phyloP scores from a whole-genome alignment of 2,888 invertebrate genomes.

The Drosophila demipolita region DNA sequence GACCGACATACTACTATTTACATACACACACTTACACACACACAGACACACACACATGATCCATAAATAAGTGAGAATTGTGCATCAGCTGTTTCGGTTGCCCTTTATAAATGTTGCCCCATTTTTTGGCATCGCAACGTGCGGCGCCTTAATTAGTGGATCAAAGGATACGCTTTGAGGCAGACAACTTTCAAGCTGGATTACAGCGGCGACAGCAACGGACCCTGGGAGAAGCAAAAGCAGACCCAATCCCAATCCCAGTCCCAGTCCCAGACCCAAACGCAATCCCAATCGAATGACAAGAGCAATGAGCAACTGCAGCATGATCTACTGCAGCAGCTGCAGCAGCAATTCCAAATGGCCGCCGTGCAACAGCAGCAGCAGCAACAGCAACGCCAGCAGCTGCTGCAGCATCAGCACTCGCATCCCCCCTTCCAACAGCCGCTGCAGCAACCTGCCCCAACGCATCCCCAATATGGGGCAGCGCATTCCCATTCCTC shows the following conservation, averaged over 20 bases:
- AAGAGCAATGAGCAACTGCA: slow-evolving; percentile 60
- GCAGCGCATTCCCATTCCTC: slow-evolving; percentile 25
- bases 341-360: slow-evolving; percentile 71
- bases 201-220: slow-evolving; percentile 79
- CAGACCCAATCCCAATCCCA: slow-evolving; percentile 47
- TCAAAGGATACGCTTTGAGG: neutral
- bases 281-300: slow-evolving; percentile 22
- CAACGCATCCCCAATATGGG: slow-evolving; percentile 58
- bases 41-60: neutral
- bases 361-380: slow-evolving; percentile 61
- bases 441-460: slow-evolving; percentile 67
- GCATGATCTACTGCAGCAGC: slow-evolving; percentile 72
- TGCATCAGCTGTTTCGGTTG: slow-evolving; percentile 64
- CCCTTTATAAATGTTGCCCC: slow-evolving; percentile 49
- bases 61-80: slow-evolving; percentile 58
- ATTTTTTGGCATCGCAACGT: slow-evolving; percentile 44
- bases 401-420: slow-evolving; percentile 75
- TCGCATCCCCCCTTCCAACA: slow-evolving; percentile 77
- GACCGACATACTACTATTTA: slow-evolving; percentile 48
- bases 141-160: slow-evolving; percentile 45
- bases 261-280: slow-evolving; percentile 1
- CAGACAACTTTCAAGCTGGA: slow-evolving; percentile 77
- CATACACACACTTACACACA: slow-evolving; percentile 10
- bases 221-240: slow-evolving; percentile 83
- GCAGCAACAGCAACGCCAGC: slow-evolving; percentile 64